A percentile compares a stretch with the other conserved stretches of the same genome.
phyloP scores from a whole-genome alignment of 2,888 invertebrate genomes.

The Actias luna region DNA sequence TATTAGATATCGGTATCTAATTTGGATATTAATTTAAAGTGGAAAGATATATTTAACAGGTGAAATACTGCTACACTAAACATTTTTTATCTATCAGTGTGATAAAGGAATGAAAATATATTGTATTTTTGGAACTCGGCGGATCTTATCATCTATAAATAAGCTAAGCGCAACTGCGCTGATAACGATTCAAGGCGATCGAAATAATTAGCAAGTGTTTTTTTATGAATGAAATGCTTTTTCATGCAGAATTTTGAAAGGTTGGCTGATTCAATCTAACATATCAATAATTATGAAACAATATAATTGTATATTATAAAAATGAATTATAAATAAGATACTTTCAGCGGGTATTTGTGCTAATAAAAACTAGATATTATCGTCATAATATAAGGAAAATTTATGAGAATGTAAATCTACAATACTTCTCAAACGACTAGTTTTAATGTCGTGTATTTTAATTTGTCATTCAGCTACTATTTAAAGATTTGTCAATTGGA shows the following conservation, averaged over 20 bases:
- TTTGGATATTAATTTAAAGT: conserved; percentile 8
- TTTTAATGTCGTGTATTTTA: too few relatives aligned
- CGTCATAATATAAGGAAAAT: too few relatives aligned
- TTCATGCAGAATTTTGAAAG: background rate
- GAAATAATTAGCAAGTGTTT: background rate
- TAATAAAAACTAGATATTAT: too few relatives aligned
- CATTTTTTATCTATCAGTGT: conserved; percentile 9
- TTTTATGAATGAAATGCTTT: background rate
- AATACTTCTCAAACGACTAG: too few relatives aligned
- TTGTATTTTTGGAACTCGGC: conserved; percentile 7
- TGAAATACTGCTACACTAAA: conserved; percentile 6
- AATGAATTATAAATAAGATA: too few relatives aligned
- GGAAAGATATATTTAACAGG: conserved; percentile 23
- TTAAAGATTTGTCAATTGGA: too few relatives aligned
- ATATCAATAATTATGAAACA: background rate
- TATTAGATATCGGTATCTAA: conserved; percentile 6
- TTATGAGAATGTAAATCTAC: too few relatives aligned
- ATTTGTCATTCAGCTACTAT: too few relatives aligned
- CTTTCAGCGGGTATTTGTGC: too few relatives aligned
- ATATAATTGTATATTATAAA: background rate
- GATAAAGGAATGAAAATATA: conserved; percentile 6
- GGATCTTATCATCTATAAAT: background rate
- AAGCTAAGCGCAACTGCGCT: background rate
- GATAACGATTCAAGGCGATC: background rate
- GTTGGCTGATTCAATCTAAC: background rate